phyloP scores from a whole-genome alignment of 2,888 invertebrate species.

The Dicranocentrus wangi region DNA sequence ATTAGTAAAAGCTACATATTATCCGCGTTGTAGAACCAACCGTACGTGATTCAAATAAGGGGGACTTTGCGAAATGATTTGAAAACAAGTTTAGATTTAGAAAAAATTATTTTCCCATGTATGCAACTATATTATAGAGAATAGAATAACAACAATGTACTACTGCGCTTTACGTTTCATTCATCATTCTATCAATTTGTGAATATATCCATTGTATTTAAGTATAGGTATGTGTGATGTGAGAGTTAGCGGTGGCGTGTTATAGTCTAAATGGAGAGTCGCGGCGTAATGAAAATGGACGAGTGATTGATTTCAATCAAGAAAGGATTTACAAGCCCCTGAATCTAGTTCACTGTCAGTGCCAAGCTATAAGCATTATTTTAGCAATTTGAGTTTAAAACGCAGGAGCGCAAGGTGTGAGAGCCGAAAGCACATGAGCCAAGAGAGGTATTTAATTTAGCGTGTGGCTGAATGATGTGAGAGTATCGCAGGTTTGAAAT shows the following conservation, averaged over 20 bases:
- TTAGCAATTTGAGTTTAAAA: neutral
- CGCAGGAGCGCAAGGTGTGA: slow-evolving; percentile 14
- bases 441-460: no score
- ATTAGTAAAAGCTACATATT: slow-evolving; percentile 32
- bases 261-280: no score
- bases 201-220: no score
- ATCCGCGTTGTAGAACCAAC: no score
- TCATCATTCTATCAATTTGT: no score
- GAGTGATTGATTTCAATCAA: slow-evolving; percentile 37
- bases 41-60: slow-evolving; percentile 11
- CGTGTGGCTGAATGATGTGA: neutral
- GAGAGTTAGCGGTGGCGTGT: no score
- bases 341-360: slow-evolving; percentile 47
- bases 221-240: no score
- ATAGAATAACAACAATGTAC: neutral
- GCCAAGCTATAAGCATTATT: neutral
- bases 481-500: neutral
- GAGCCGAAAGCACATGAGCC: no score
- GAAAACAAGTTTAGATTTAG: slow-evolving; percentile 22
- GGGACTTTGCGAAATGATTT: slow-evolving; percentile 21
- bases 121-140: neutral
- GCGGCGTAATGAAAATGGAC: no score
- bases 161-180: no score
- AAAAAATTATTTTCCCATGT: slow-evolving; percentile 26
- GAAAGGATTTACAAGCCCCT: neutral